These are phyloP conservation scores for Carapus acus DNA, from an alignment of 2,797 vertebrate genomes.

Conservation along the genomic window DNA sequence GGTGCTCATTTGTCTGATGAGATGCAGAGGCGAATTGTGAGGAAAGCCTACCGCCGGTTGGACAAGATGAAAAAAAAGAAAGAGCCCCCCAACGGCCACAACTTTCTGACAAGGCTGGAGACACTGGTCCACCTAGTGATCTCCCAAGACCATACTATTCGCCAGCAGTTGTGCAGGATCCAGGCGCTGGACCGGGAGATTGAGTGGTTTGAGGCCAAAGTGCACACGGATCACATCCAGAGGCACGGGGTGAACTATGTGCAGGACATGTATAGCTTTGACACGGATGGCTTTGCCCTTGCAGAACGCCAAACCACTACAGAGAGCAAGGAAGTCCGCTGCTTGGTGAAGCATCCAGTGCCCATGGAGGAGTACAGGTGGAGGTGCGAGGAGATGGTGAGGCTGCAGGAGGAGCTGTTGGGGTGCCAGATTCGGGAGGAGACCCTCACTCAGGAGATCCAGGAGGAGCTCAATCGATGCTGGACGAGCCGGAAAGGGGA, in stretches of 20 bases:
- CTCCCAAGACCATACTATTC: slow-evolving; percentile 96
- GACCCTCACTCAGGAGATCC: slow-evolving; percentile 83
- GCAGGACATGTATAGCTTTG: slow-evolving; percentile 92
- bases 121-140: slow-evolving; percentile 93
- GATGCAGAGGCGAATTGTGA: slow-evolving; percentile 86
- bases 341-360: slow-evolving; percentile 53
- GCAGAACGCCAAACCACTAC: slow-evolving; percentile 33
- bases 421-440: slow-evolving; percentile 86
- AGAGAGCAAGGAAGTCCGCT: slow-evolving; percentile 33
- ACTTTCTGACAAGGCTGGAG: slow-evolving; percentile 86
- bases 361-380: slow-evolving; percentile 80
- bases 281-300: slow-evolving; percentile 38
- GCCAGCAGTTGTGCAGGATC: slow-evolving; percentile 90
- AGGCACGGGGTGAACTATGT: slow-evolving; percentile 93
- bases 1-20: slow-evolving; percentile 77
- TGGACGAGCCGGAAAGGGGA: slow-evolving; percentile 87
- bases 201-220: slow-evolving; percentile 85
- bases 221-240: slow-evolving; percentile 87
- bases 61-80: slow-evolving; percentile 89
- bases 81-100: slow-evolving; percentile 69
- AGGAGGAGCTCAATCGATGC: slow-evolving; percentile 88
- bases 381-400: slow-evolving; percentile 80
- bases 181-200: slow-evolving; percentile 89
- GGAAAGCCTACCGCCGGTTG: slow-evolving; percentile 94
- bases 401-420: slow-evolving; percentile 82